phyloP scores from a whole-genome alignment of 1,140 invertebrate genomes.

The Cyrtorhinus lividipennis region DNA sequence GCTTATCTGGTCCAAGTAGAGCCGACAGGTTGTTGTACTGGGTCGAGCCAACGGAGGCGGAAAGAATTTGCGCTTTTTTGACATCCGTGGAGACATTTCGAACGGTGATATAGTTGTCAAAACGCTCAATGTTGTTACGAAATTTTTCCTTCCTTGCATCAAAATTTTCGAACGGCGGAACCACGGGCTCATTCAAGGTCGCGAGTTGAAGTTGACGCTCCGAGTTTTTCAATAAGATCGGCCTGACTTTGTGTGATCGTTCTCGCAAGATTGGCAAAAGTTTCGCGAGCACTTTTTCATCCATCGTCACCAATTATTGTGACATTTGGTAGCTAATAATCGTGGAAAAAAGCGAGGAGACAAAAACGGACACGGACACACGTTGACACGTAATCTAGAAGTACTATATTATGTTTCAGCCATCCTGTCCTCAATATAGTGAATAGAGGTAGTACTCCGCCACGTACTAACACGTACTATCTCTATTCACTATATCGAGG shows the following conservation, averaged over 20 bases:
- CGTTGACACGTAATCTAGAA: too few species aligned
- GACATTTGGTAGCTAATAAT: neutral
- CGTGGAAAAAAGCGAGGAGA: neutral
- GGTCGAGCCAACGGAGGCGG: neutral
- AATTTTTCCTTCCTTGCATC: neutral
- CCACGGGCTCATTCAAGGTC: neutral
- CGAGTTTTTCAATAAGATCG: neutral
- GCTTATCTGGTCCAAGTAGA: neutral
- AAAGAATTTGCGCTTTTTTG: neutral
- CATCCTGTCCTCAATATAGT: too few species aligned
- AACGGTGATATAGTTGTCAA: neutral
- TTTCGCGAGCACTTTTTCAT: neutral
- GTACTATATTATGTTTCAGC: too few species aligned
- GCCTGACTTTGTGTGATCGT: neutral
- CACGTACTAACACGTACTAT: too few species aligned
- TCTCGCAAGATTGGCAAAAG: neutral
- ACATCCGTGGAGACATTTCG: neutral
- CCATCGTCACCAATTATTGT: neutral
- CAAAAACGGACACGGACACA: too few species aligned
- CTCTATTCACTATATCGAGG: too few species aligned
- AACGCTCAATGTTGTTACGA: neutral
- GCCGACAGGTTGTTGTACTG: neutral
- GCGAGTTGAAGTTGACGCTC: neutral
- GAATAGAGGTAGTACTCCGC: too few species aligned
- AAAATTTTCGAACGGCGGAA: neutral